A percentile compares a stretch with the other conserved stretches of the same genome.
Evolutionary conservation across 2,888 invertebrate species (phyloP).

Genomic region (Luffia ferchaultella): DNA sequence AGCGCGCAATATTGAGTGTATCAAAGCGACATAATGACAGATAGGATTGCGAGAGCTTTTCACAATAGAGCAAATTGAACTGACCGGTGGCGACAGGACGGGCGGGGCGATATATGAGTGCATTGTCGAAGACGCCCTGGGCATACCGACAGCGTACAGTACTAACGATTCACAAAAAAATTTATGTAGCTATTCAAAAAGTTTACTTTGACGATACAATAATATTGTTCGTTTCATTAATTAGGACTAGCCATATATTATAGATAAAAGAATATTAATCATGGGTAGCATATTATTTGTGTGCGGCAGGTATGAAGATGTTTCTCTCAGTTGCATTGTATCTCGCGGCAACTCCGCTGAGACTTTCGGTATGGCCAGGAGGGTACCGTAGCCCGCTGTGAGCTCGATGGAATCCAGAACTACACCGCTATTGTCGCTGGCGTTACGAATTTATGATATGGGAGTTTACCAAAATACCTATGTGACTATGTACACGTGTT

Average conservation of each 20-base stretch:
- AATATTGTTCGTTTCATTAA: no score
- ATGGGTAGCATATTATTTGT: no score
- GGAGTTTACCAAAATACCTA: background rate
- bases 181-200: no score
- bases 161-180: no score
- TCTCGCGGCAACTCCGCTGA: no score
- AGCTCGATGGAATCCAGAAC: conserved; percentile 30
- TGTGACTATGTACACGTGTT: background rate
- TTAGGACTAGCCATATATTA: no score
- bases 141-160: no score
- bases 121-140: conserved; percentile 4
- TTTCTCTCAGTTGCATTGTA: no score
- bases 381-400: conserved; percentile 50
- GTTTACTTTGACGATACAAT: no score
- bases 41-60: conserved; percentile 14
- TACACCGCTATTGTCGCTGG: conserved; percentile 4
- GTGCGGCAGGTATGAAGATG: no score
- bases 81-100: conserved; percentile 19
- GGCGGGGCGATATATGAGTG: conserved; percentile 26
- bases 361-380: conserved; percentile 4
- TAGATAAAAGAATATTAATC: no score
- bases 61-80: conserved; percentile 27
- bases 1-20: conserved; percentile 11
- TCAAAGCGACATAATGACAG: conserved; percentile 35
- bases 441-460: background rate